A percentile compares a stretch with the other conserved stretches of the same genome.
phyloP scores from a whole-genome alignment of 2,113 vertebrate genomes.

The Nanorana parkeri region DNA sequence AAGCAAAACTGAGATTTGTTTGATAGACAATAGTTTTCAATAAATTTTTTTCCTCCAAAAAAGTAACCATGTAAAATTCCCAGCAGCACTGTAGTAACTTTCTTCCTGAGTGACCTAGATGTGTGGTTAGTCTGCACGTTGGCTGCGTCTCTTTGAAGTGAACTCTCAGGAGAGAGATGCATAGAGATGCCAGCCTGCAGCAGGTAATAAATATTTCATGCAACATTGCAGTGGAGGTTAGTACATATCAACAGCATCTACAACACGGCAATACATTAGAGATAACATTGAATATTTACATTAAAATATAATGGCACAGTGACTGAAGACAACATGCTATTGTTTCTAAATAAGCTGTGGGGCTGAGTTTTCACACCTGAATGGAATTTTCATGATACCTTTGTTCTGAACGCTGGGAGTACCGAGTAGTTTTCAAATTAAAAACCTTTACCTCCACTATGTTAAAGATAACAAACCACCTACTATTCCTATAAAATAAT shows the following conservation, averaged over 20 bases:
- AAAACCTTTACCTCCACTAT: no score
- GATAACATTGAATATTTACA: background rate
- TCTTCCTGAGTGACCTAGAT: slow-evolving; percentile 27
- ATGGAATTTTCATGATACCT: no score
- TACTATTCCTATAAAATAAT: no score
- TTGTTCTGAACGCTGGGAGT: no score
- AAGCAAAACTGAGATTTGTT: background rate
- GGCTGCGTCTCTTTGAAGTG: slow-evolving; percentile 11
- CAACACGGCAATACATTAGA: background rate
- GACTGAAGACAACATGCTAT: no score
- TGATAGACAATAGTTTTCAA: no score
- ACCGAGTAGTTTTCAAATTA: no score
- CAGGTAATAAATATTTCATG: slow-evolving; percentile 15
- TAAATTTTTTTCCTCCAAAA: background rate
- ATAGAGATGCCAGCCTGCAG: slow-evolving; percentile 3
- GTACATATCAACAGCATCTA: background rate
- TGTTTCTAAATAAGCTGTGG: no score
- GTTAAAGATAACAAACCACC: no score
- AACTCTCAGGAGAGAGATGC: slow-evolving; percentile 14
- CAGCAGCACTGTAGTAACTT: background rate
- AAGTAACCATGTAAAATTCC: background rate
- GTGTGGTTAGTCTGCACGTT: slow-evolving; percentile 3
- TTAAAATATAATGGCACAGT: no score
- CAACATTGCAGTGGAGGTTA: background rate
- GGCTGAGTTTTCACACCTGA: no score